Evolutionary conservation across 2,113 vertebrate species (phyloP).

Genomic region (Peromyscus leucopus): DNA sequence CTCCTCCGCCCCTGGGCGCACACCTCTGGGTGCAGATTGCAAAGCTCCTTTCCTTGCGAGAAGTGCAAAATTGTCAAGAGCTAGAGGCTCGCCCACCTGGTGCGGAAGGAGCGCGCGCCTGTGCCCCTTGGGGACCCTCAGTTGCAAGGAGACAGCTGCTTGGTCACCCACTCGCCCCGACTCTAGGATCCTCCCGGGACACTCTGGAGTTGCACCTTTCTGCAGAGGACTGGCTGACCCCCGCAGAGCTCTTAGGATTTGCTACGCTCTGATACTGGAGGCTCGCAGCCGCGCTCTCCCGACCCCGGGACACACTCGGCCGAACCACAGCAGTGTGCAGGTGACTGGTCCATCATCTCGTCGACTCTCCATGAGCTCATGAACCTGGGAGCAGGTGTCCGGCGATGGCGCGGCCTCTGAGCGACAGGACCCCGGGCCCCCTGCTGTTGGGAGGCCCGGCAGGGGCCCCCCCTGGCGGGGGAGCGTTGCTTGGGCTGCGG

Average conservation of each 20-base stretch:
- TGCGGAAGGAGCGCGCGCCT: slow-evolving; percentile 54
- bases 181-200: slow-evolving; percentile 70
- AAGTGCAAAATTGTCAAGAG: slow-evolving; percentile 72
- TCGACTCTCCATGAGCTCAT: slow-evolving; percentile 79
- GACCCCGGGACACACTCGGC: slow-evolving; percentile 60
- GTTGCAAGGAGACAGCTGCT: slow-evolving; percentile 59
- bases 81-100: slow-evolving; percentile 72
- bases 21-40: slow-evolving; percentile 82
- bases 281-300: slow-evolving; percentile 65
- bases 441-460: slow-evolving; percentile 78
- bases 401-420: slow-evolving; percentile 82
- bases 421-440: slow-evolving; percentile 80
- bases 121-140: slow-evolving; percentile 50
- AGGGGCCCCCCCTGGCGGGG: slow-evolving; percentile 74
- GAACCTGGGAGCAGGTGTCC: slow-evolving; percentile 77
- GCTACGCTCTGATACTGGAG: slow-evolving; percentile 70
- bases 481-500: slow-evolving; percentile 78
- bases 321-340: slow-evolving; percentile 55
- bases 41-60: slow-evolving; percentile 71
- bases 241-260: slow-evolving; percentile 69
- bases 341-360: slow-evolving; percentile 59
- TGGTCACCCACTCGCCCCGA: slow-evolving; percentile 41
- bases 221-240: slow-evolving; percentile 61
- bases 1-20: slow-evolving; percentile 71
- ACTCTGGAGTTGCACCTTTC: slow-evolving; percentile 74